These are phyloP conservation scores for Limosa lapponica DNA, from an alignment of 2,797 vertebrate genomes.

Conservation along the genomic window DNA sequence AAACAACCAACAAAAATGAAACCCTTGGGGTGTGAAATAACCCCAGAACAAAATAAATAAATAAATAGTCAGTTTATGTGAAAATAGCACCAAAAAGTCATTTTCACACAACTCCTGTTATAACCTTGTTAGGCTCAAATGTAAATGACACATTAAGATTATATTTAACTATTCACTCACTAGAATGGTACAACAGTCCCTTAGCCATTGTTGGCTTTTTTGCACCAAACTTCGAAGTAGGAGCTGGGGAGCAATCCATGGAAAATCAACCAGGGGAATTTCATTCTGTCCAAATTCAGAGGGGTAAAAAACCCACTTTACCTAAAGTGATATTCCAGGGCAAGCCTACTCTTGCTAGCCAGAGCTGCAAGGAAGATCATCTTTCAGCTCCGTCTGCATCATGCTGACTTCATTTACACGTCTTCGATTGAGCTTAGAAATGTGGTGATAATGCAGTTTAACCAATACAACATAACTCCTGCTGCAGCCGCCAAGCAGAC, in stretches of 20 bases:
- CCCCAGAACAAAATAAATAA: slow-evolving; percentile 68
- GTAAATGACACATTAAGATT: slow-evolving; percentile 55
- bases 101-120: slow-evolving; percentile 64
- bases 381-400: slow-evolving; percentile 68
- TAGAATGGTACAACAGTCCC: neutral
- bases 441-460: slow-evolving; percentile 74
- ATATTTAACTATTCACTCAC: slow-evolving; percentile 55
- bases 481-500: slow-evolving; percentile 30
- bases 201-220: neutral
- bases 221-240: neutral
- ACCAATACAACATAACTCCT: slow-evolving; percentile 69
- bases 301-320: slow-evolving; percentile 7
- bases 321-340: slow-evolving; percentile 47
- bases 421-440: slow-evolving; percentile 73
- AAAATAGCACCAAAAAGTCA: slow-evolving; percentile 69
- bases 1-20: slow-evolving; percentile 67
- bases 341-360: slow-evolving; percentile 79
- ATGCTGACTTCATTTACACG: slow-evolving; percentile 83
- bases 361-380: slow-evolving; percentile 59
- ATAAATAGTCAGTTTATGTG: slow-evolving; percentile 63
- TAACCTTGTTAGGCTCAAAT: slow-evolving; percentile 60
- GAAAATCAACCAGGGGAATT: neutral
- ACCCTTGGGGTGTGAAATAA: slow-evolving; percentile 69
- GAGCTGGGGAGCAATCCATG: neutral
- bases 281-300: neutral